phyloP scores from a whole-genome alignment of 2,113 vertebrate species.

The Orcinus orca region DNA sequence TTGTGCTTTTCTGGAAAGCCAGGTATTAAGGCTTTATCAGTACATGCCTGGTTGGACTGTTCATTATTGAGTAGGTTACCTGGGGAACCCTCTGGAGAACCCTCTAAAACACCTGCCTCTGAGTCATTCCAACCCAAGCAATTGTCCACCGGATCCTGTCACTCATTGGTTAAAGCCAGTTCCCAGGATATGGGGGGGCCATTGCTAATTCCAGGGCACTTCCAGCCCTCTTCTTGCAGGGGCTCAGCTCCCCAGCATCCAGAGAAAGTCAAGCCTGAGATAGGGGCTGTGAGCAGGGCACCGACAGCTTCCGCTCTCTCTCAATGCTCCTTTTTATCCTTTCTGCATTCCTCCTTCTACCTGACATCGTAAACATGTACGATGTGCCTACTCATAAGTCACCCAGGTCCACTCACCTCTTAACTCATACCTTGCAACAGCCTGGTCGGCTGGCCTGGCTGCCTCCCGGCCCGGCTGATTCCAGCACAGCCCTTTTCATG shows the following conservation, averaged over 20 bases:
- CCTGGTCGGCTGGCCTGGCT: not conserved
- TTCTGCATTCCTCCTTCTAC: accelerated
- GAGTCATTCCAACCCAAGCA: too few relatives aligned
- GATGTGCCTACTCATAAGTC: not conserved
- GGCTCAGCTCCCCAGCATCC: not conserved
- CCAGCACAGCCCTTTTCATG: not conserved
- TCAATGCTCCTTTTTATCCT: accelerated
- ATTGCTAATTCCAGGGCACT: too few relatives aligned
- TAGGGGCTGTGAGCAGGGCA: not conserved
- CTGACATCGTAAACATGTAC: accelerated
- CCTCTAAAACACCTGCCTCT: not conserved
- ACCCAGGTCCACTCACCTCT: accelerated
- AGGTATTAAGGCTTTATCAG: not conserved
- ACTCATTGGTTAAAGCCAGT: not conserved
- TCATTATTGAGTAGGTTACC: not conserved
- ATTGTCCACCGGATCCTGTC: too few relatives aligned
- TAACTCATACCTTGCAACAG: not conserved
- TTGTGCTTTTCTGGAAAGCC: not conserved
- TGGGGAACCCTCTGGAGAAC: accelerated
- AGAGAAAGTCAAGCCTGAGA: not conserved
- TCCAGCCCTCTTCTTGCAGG: accelerated
- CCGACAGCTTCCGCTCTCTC: accelerated
- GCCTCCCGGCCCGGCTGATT: not conserved
- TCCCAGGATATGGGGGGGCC: too few relatives aligned
- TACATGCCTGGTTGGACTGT: not conserved